A percentile compares a stretch with the other conserved stretches of the same genome.
Evolutionary conservation across 2,888 invertebrate genomes (phyloP).

Genomic region (Caenorhabditis auriculariae): DNA sequence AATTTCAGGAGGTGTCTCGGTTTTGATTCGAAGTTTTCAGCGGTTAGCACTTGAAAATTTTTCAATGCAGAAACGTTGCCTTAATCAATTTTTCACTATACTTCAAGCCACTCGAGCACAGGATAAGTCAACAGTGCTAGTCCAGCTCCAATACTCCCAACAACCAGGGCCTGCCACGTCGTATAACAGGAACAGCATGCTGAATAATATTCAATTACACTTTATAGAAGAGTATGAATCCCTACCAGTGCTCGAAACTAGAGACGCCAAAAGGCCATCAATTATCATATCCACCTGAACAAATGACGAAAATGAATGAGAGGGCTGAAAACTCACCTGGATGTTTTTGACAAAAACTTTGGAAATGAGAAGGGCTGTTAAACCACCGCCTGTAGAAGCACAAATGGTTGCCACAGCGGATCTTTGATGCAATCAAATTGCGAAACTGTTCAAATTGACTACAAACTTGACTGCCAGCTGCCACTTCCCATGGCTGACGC

Average conservation of each 20-base stretch:
- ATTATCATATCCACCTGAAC: conserved; percentile 53
- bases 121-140: conserved; percentile 48
- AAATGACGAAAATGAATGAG: too few species aligned
- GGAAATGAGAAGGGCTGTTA: conserved; percentile 13
- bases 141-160: conserved; percentile 43
- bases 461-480: conserved; percentile 23
- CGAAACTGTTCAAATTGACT: neutral
- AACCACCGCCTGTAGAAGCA: conserved; percentile 31
- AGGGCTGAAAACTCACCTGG: too few species aligned
- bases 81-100: too few species aligned
- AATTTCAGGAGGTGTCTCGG: too few species aligned
- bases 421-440: conserved; percentile 9
- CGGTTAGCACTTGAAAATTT: too few species aligned
- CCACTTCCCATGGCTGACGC: conserved; percentile 46
- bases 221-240: neutral
- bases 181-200: conserved; percentile 39
- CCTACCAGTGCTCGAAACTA: conserved; percentile 48
- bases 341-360: conserved; percentile 35
- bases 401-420: conserved; percentile 48
- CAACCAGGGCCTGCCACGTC: conserved; percentile 41
- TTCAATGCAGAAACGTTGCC: too few species aligned
- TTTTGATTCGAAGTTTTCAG: too few species aligned
- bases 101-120: conserved; percentile 39
- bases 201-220: conserved; percentile 1
- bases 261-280: conserved; percentile 50